Percentiles rank a stretch among this genome's conserved stretches.
Conservation (phyloP, 1,140 invertebrate genomes). For the Odontomachus brunneus region DNA sequence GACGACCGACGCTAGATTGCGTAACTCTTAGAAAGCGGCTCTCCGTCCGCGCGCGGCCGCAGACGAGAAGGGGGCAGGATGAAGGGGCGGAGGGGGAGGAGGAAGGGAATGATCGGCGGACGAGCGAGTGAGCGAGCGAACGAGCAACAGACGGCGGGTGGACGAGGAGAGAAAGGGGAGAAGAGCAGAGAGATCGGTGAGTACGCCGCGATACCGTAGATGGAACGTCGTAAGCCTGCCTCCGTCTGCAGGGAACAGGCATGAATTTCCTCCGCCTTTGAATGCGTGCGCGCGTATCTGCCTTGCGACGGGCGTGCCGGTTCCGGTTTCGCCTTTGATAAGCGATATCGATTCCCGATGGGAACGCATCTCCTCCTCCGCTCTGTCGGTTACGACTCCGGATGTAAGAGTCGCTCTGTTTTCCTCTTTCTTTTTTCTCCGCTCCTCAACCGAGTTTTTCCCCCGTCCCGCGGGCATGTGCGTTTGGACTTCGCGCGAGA, state of each 20-base stretch:
- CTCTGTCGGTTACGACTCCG: slow-evolving; percentile 61
- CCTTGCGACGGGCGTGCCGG: slow-evolving; percentile 58
- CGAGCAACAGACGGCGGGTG: slow-evolving; percentile 41
- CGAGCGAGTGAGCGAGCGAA: slow-evolving; percentile 32
- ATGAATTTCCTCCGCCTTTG: slow-evolving; percentile 67
- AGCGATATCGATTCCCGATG: slow-evolving; percentile 74
- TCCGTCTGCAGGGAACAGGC: slow-evolving; percentile 63
- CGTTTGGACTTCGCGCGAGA: slow-evolving; percentile 54
- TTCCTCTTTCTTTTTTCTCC: neutral
- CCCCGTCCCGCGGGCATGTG: slow-evolving; percentile 39
- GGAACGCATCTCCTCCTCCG: slow-evolving; percentile 59
- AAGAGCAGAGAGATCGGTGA: slow-evolving; percentile 25
- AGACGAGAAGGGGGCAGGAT: slow-evolving; percentile 34
- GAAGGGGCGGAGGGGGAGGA: too few species aligned
- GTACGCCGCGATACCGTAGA: slow-evolving; percentile 62
- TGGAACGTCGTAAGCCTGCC: slow-evolving; percentile 64
- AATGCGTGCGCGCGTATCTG: slow-evolving; percentile 51
- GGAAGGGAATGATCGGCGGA: slow-evolving; percentile 51
- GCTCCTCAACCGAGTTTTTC: slow-evolving; percentile 30
- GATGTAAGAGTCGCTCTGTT: slow-evolving; percentile 61
- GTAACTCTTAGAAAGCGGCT: slow-evolving; percentile 81
- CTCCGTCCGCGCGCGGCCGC: slow-evolving; percentile 46
- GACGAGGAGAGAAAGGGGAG: slow-evolving; percentile 42
- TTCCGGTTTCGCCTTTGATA: slow-evolving; percentile 73
- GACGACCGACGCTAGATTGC: slow-evolving; percentile 74